phyloP scores from a whole-genome alignment of 2,113 vertebrate species.

The Salvelinus alpinus region DNA sequence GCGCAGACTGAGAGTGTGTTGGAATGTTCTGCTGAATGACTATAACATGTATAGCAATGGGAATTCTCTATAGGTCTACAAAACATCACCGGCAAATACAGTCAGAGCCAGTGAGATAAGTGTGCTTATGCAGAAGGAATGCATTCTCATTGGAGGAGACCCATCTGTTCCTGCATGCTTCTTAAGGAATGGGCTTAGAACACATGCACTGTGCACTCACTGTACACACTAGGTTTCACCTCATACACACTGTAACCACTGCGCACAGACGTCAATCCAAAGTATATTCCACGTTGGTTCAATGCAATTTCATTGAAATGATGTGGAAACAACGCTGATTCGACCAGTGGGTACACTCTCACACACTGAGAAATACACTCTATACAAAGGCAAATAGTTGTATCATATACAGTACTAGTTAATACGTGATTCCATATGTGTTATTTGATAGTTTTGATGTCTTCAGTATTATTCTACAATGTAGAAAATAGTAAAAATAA shows the following conservation, averaged over 20 bases:
- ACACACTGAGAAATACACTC: neutral
- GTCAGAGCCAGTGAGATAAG: neutral
- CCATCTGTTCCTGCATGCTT: neutral
- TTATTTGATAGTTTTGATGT: too few species aligned
- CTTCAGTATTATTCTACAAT: too few species aligned
- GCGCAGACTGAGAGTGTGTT: neutral
- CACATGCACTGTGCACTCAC: neutral
- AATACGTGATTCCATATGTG: too few species aligned
- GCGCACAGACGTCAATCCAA: too few species aligned
- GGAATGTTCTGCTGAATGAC: too few species aligned
- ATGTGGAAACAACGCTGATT: too few species aligned
- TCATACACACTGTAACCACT: too few species aligned
- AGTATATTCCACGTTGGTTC: too few species aligned
- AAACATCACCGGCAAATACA: neutral
- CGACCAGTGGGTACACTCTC: neutral
- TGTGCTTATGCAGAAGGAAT: neutral
- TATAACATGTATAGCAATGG: neutral
- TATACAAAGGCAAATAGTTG: neutral
- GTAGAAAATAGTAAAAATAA: too few species aligned
- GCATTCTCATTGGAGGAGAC: neutral
- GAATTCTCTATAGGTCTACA: neutral
- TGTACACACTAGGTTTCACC: neutral
- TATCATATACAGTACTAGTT: neutral
- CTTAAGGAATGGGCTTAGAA: neutral
- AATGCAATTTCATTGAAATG: too few species aligned